Evolutionary conservation across 2,797 vertebrate species (phyloP), one percentile per base, ranked within the genome.

Genomic region (Tapirus indicus): DNA sequence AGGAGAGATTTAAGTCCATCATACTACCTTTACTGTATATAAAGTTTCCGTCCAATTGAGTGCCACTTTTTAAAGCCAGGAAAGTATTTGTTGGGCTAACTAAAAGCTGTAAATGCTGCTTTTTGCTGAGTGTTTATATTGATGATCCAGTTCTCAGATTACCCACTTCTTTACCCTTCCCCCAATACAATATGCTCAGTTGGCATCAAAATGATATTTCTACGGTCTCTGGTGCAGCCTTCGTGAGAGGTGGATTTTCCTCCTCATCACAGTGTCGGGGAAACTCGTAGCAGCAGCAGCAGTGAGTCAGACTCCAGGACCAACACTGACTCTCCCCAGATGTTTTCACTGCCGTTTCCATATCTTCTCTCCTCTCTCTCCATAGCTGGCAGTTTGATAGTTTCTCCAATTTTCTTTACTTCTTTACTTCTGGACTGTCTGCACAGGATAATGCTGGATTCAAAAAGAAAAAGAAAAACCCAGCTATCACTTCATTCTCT

Each of bases 91-190:
- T 60, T 71, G 27, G 44, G 13, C 44, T 74, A 88, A 91, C 66
- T 62, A 58, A 88, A 93, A 68, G 52, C 66, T 58, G 5, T 64
- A 88, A 79, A 64, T 77, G 66, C 44, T 62, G 56, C 56, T 66
- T 89, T 78, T 95, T 74, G 18, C 83, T 92, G 84, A 88, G 9
- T 35, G 32, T 90, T 96, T 83, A 47, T 79, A 80, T n/a, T 35
- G 75, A 56, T 68, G 35, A 62, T 74, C 52, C 32, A 62, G 35
- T 64, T 97, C 84, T 90, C 72, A 79, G 64, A 79, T 68, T 88
- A 79, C 35, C 75, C 6, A 56, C 14, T 44, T 92, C 35, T 69
- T 29, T 32, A 80, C 47, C 88, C 72, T 62, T 88, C 20, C 56
- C 66, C 52, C 6, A 66, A 64, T 29, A 88, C 80, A 71, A 2